phyloP scores from a whole-genome alignment of 2,888 invertebrate genomes.

The Meandrusa payeni region DNA sequence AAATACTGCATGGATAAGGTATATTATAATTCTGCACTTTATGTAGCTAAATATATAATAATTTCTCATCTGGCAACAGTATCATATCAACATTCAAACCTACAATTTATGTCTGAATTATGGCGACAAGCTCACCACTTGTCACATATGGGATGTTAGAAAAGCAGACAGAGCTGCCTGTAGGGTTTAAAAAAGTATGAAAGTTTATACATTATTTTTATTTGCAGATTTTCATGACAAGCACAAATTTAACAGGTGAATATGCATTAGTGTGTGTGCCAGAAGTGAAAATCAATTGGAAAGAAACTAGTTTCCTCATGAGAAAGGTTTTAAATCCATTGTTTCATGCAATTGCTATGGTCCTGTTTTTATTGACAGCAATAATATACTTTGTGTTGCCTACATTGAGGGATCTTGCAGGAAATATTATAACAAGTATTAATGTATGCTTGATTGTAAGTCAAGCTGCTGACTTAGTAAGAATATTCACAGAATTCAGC shows the following conservation, averaged over 20 bases:
- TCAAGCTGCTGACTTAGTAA: slow-evolving; percentile 88
- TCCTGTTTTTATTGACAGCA: slow-evolving; percentile 85
- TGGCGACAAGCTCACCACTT: too few relatives aligned
- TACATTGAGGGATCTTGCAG: slow-evolving; percentile 89
- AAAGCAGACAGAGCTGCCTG: too few relatives aligned
- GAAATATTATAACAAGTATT: slow-evolving; percentile 92
- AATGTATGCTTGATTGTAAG: slow-evolving; percentile 88
- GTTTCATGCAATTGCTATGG: slow-evolving; percentile 87
- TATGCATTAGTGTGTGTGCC: slow-evolving; percentile 89
- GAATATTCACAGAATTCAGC: slow-evolving; percentile 89
- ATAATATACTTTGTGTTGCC: slow-evolving; percentile 92
- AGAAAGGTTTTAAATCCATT: slow-evolving; percentile 88
- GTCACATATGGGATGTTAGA: too few relatives aligned
- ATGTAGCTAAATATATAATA: slow-evolving; percentile 27
- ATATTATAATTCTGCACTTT: too few relatives aligned
- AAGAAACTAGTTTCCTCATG: slow-evolving; percentile 86
- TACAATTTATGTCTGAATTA: too few relatives aligned
- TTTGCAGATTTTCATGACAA: slow-evolving; percentile 72
- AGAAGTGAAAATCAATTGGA: slow-evolving; percentile 86
- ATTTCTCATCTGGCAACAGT: background rate
- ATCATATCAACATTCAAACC: background rate
- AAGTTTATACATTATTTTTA: too few relatives aligned
- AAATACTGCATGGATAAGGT: slow-evolving; percentile 93
- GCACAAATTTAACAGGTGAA: slow-evolving; percentile 79
- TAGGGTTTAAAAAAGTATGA: too few relatives aligned